Base-by-base conservation (phyloP, 2,888 invertebrate genomes). In the Stenodera caucasica region DNA sequence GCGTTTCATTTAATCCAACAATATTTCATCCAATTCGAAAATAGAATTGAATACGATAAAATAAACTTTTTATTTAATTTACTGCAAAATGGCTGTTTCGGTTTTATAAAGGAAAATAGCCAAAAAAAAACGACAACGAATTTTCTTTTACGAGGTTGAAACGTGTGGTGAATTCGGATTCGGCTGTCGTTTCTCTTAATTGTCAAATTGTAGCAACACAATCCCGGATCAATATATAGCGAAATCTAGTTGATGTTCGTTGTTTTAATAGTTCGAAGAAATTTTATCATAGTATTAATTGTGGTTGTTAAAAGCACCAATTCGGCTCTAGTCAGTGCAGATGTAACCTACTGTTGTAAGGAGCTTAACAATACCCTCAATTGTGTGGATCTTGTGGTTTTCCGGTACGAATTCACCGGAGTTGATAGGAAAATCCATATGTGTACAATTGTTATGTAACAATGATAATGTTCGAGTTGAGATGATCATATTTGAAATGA, bases 331-430 rank as follows among this genome's bases (percentile, higher is more conserved):
- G 65, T 55, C 61, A 40, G 40, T 67, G 67, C 67, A 68, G 66
- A 69, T 70, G 72, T 70, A 72, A 65, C 69, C 64, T 63, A 70
- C 66, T 72, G 70, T 40, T 70, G 70, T 75, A 75, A 75, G 75
- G 68, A 73, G 75, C 74, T 75, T 73, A 74, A 74, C 73, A 72
- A 73, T 72, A 67, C 68, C 70, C 69, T 63, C 72, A 68, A 74
- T 75, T 75, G 74, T 75, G 75, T 72, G 73, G 70, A 72, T 74
- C 71, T 69, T 72, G 75, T 63, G 75, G 75, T n/a, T 71, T 76
- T 71, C 72, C 73, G 63, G 61, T 57, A 57, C 66, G 53, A 2
- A 63, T 63, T 60, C 63, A 60, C 51, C 57, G 57, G 57, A 63
- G 60, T 60, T 60, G 55, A 62, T 55, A 60, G 11, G 59, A 56